A percentile compares a stretch with the other conserved stretches of the same genome.
Conservation (phyloP, 2,113 vertebrate genomes). For the Varanus komodoensis region DNA sequence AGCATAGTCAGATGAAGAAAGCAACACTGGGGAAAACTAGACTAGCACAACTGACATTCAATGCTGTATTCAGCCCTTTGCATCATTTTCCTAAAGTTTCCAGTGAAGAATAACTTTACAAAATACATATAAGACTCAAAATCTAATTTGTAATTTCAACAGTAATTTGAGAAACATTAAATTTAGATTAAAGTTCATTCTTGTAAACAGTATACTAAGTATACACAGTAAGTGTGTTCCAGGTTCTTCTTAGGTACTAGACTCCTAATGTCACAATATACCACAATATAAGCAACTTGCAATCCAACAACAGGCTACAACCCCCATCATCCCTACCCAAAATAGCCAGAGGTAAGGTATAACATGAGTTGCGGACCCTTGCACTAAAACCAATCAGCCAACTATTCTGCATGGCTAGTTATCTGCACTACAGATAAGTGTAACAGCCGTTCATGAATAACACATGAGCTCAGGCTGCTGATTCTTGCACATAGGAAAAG, state of each 20-base stretch:
- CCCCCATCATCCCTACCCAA: too few relatives aligned
- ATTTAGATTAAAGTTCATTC: not conserved
- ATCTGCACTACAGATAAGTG: not conserved
- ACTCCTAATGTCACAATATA: not conserved
- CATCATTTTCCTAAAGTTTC: not conserved
- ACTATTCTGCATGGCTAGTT: not conserved
- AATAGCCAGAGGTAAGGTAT: too few relatives aligned
- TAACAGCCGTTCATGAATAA: not conserved
- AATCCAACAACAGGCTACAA: too few relatives aligned
- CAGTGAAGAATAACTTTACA: conserved; percentile 4
- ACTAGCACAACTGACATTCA: not conserved
- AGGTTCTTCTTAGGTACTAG: not conserved
- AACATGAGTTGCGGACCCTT: too few relatives aligned
- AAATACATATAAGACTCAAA: not conserved
- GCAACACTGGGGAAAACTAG: too few relatives aligned
- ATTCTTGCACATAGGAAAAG: not conserved
- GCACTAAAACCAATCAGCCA: too few relatives aligned
- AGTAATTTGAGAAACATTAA: not conserved
- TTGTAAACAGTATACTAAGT: not conserved
- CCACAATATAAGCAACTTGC: too few relatives aligned
- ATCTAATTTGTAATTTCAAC: not conserved
- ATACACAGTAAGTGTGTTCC: not conserved
- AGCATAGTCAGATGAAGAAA: too few relatives aligned
- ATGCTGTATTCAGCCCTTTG: not conserved
- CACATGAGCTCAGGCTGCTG: not conserved